Evolutionary conservation across 2,113 vertebrate species (phyloP), one percentile per base, ranked within the genome.

Genomic region (Amia ocellicauda): DNA sequence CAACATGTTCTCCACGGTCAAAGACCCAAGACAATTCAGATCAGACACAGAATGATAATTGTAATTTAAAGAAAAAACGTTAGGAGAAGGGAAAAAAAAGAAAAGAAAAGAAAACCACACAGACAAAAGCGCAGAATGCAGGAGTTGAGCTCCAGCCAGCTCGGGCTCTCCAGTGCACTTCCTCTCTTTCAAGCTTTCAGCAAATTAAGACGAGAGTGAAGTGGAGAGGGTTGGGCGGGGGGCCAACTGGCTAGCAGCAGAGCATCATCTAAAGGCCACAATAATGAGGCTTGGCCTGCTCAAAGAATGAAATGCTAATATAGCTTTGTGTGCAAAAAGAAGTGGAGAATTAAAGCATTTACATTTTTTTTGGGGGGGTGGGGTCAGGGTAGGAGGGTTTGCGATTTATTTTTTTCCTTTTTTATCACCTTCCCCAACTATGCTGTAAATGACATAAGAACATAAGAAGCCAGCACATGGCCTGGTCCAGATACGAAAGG

Each of bases 21-120:
- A n/a, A 16, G 42, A 24, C 58, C 45, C 5, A 31, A 11, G 40
- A 4, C 16, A 22, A 20, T 43, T 29, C 26, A 29, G 23, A 8
- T 14, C 31, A 22, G 31, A 52, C 50, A 71, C 69, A 68, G 69
- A 62, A 50, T 59, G 69, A 51, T 60, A 60, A 71, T 71, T 71
- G 66, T 71, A 58, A 51, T 19, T 49, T 36, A 54, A 60, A 63
- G 65, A 71, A 64, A 55, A 54, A 31, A 62, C 41, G 31, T 23
- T 57, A 66, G 60, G 53, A 65, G 62, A 62, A 22, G 58, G 68
- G 58, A 55, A 63, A 31, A 63, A n/a, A n/a, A 62, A 29, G 64
- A 49, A 61, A 51, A 68, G 69, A 69, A 66, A 60, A 60, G 73
- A 68, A 56, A 58, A 63, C 54, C 31, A 36, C 5, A 5, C 5